Base-by-base conservation (phyloP, 2,888 invertebrate species). In the Caenorhabditis afra region DNA sequence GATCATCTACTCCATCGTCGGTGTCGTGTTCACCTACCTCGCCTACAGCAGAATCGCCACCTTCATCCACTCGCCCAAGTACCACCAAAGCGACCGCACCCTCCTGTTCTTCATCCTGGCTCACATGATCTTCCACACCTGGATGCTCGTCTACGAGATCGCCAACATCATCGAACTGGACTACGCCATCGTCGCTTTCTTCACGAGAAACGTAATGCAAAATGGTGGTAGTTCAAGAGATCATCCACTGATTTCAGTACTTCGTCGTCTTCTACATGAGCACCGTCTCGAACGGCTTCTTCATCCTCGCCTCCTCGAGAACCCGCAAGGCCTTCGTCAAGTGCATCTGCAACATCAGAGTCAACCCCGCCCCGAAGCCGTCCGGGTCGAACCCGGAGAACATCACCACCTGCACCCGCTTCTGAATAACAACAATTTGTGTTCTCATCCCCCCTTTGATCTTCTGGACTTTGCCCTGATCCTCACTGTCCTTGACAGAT, bases 71-170 rank as follows among this genome's bases (percentile, higher is more conserved):
- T 22, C 14, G 16, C 44, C 16, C 44, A 37, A 41, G n/a, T 67
- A 59, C n/a, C 59, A 68, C 23, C 29, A 29, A 20, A 68, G 68
- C 14, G 68, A 68, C 12, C n/a, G 39, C 3, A 52, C 68, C 3
- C 59, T 68, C 0, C 18, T 68, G 11, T 7, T 39, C 11, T 59
- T 68, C 45, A 44, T 52, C 16, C 3, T 10, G 4, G 37, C 16
- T 1, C 68, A 68, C 52, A 45, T 44, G 5, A 1, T 52, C 20
- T 35, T 23, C 11, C 68, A 68, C 16, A 44, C 20, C 20, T 29
- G 16, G 18, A 44, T 68, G n/a, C 52, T 68, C n/a, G 2, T 59
- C 44, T 68, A 16, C 20, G 68, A 68, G 14, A 14, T 68, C 10
- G 18, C 22, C 2, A 59, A 68, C 18, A 11, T 59, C 16, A 20